Percentiles rank a stretch among this genome's conserved stretches.
Evolutionary conservation across 1,140 invertebrate species (phyloP).

Genomic region (Campoletis sonorensis): DNA sequence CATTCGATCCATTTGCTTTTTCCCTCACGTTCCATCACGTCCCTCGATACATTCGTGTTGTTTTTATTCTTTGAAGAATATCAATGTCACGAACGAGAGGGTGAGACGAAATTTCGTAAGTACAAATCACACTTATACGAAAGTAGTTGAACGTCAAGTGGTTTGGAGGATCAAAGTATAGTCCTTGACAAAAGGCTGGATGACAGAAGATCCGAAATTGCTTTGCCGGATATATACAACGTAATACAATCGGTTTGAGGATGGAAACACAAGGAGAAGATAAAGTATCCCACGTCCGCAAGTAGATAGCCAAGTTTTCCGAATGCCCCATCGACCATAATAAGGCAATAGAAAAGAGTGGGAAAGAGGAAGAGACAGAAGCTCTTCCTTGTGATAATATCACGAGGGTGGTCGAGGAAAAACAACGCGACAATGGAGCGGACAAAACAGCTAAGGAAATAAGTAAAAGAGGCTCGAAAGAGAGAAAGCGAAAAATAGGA

Average conservation of each 20-base stretch:
- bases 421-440: conserved; percentile 38
- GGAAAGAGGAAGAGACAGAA: not conserved
- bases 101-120: not conserved
- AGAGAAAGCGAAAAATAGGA: not conserved
- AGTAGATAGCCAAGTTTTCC: conserved; percentile 36
- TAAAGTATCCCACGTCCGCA: conserved; percentile 37
- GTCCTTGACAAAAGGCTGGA: not conserved
- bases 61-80: not conserved
- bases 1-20: not conserved
- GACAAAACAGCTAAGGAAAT: conserved; percentile 25
- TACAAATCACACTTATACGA: not conserved
- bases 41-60: not conserved
- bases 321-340: not conserved
- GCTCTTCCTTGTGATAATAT: conserved; percentile 24
- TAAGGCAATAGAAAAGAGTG: not conserved
- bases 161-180: not conserved
- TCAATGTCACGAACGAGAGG: not conserved
- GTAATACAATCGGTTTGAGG: conserved; percentile 26
- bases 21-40: not conserved
- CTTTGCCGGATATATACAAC: conserved; percentile 16
- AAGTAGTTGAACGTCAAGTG: too few relatives aligned
- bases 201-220: conserved; percentile 20
- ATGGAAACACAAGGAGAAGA: not conserved
- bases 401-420: conserved; percentile 26
- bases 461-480: not conserved